Base-by-base conservation (phyloP, 2,797 vertebrate genomes). In the Rhyacichthys aspro region DNA sequence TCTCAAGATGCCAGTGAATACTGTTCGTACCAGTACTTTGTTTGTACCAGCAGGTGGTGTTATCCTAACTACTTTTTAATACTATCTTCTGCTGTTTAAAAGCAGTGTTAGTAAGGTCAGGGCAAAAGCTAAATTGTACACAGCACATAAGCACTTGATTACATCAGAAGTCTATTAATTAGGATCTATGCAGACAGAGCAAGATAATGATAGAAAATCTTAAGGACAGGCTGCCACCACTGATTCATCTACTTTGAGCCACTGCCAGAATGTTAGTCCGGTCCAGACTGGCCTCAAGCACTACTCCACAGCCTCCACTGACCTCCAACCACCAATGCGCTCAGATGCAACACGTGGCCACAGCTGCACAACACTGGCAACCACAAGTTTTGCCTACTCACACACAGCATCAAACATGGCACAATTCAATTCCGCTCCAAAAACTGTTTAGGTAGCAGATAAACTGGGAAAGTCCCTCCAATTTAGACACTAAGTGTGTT, bases 361-460 rank as follows among this genome's bases (percentile, higher is more conserved):
- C 41, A 41, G 48, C 63, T 66, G 37, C 63, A 63, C 38, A 63
- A 50, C 63, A 70, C 50, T 17, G 23, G 38, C 53, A 41, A 54
- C 79, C 79, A 61, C 77, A 78, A 55, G 65, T 60, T 57, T 42
- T 58, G 57, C 48, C 63, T 61, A 45, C 61, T 60, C 36, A 55
- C 56, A 70, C 46, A 43, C 47, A 53, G n/a, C 18, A 46, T 67
- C 69, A 56, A 56, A 63, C 74, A 52, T 59, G 23, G 70, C 69
- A 70, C 47, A 70, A 72, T 67, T 63, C 63, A 76, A 64, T 78
- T 36, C 63, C 83, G 85, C 82, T 83, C 36, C 64, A 79, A 14
- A 83, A 89, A 89, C 48, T 86, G 85, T 89, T 92, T 89, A 84
- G 86, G 75, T 86, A 79, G 79, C 82, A 82, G 74, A 82, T 71